Evolutionary conservation across 1,140 invertebrate genomes (phyloP).

Genomic region (Physella acuta): DNA sequence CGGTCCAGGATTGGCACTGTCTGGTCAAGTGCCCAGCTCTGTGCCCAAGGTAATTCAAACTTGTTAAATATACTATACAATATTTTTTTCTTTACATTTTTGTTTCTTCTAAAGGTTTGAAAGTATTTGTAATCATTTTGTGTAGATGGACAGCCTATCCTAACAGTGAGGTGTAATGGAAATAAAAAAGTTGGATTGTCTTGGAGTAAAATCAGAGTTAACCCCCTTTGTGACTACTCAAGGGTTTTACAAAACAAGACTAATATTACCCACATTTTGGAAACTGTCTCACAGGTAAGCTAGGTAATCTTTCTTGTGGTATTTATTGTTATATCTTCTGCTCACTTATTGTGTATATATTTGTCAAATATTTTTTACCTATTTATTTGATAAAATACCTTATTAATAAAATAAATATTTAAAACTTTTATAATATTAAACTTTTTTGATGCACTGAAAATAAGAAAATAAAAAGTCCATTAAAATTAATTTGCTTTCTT

Average conservation of each 20-base stretch:
- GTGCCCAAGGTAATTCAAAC: neutral
- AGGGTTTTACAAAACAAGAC: neutral
- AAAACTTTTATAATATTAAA: no score
- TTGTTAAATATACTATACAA: neutral
- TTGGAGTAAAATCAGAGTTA: neutral
- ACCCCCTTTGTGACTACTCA: conserved; percentile 1
- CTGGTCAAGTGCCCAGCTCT: neutral
- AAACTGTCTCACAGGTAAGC: no score
- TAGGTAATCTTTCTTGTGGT: no score
- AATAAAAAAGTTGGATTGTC: neutral
- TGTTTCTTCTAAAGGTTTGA: neutral
- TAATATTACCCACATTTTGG: no score
- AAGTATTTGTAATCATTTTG: neutral
- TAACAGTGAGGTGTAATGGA: neutral
- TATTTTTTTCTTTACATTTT: neutral
- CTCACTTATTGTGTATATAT: no score
- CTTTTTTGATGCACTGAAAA: no score
- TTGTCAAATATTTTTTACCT: no score
- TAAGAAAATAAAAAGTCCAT: no score
- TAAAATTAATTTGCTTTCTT: no score
- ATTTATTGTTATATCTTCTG: no score
- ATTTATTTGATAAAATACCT: no score
- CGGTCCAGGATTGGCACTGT: neutral
- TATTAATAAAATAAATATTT: no score
- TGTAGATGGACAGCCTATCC: neutral